Conservation (phyloP, 2,797 vertebrate species). For the Aeoliscus strigatus region DNA sequence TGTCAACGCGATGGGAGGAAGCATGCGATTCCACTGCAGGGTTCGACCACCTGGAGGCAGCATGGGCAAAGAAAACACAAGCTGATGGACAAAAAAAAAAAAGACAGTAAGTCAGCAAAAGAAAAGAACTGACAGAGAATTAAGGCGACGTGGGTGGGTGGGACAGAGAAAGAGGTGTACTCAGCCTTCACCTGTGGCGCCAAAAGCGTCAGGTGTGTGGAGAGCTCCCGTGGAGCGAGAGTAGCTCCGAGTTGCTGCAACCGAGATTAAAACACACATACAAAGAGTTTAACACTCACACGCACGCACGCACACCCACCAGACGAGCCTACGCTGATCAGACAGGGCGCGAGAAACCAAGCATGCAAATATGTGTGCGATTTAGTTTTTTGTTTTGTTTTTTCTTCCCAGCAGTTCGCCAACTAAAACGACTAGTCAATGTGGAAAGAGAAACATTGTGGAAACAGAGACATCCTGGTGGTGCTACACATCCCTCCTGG, state of each 20-base stretch:
- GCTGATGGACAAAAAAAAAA: conserved; percentile 39
- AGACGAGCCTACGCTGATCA: conserved; percentile 16
- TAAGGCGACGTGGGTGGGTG: conserved; percentile 61
- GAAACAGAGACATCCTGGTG: conserved; percentile 1
- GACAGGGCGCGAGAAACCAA: conserved; percentile 34
- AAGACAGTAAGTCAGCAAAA: conserved; percentile 8
- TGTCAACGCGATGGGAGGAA: conserved; percentile 56
- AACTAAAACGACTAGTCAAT: no score
- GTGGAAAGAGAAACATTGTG: no score
- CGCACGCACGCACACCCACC: conserved; percentile 20
- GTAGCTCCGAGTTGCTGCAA: conserved; percentile 97
- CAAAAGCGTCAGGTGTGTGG: conserved; percentile 90
- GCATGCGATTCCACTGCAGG: conserved; percentile 67
- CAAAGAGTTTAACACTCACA: conserved; percentile 49
- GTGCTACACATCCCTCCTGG: conserved; percentile 15
- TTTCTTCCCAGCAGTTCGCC: no score
- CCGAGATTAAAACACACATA: conserved; percentile 76
- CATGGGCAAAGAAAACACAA: conserved; percentile 28
- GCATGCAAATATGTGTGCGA: conserved; percentile 21
- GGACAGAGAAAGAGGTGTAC: conserved; percentile 73
- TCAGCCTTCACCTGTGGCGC: conserved; percentile 98
- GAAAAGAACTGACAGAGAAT: conserved; percentile 21
- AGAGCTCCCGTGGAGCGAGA: conserved; percentile 98
- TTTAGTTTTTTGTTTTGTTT: no score
- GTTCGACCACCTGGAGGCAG: conserved; percentile 43